A percentile compares a stretch with the other conserved stretches of the same genome.
These are phyloP conservation scores for Tetanocera ferruginea DNA, from an alignment of 2,888 invertebrate species.

Conservation along the genomic window DNA sequence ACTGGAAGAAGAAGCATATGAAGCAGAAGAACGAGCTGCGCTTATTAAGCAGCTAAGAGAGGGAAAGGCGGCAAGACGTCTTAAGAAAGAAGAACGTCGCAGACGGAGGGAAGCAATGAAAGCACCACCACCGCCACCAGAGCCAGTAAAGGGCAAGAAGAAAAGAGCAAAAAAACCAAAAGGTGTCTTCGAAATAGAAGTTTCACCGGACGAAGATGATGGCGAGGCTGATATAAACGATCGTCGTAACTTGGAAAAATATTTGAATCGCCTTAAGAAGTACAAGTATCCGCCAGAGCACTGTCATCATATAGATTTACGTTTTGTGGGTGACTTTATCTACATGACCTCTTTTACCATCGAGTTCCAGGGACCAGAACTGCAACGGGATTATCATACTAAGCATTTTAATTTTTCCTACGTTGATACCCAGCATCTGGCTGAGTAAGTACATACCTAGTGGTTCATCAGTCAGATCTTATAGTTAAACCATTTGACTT, in stretches of 20 bases:
- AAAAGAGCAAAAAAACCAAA: neutral
- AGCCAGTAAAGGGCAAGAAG: slow-evolving; percentile 20
- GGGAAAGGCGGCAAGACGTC: slow-evolving; percentile 32
- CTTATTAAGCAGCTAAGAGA: slow-evolving; percentile 27
- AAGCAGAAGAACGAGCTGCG: neutral
- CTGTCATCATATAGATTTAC: slow-evolving; percentile 62
- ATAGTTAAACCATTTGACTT: too few relatives aligned
- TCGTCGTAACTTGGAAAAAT: slow-evolving; percentile 52
- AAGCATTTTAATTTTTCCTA: slow-evolving; percentile 61
- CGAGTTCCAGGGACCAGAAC: slow-evolving; percentile 60
- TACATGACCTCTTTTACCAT: slow-evolving; percentile 54
- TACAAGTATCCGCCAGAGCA: slow-evolving; percentile 58
- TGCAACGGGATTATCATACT: slow-evolving; percentile 55
- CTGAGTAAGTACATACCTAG: slow-evolving; percentile 48
- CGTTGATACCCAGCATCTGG: slow-evolving; percentile 56
- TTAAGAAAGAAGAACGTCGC: slow-evolving; percentile 39
- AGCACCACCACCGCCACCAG: slow-evolving; percentile 4
- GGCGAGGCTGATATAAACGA: slow-evolving; percentile 49
- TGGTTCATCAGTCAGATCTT: too few relatives aligned
- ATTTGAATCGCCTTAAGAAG: slow-evolving; percentile 41
- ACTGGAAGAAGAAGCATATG: slow-evolving; percentile 41
- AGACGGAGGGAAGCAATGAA: slow-evolving; percentile 41
- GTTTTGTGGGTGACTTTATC: slow-evolving; percentile 57
- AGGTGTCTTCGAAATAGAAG: slow-evolving; percentile 51
- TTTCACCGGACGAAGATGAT: slow-evolving; percentile 54